A percentile compares a stretch with the other conserved stretches of the same genome.
These are phyloP conservation scores for Rhadina sibilatrix DNA, from an alignment of 2,113 vertebrate genomes.

Conservation along the genomic window DNA sequence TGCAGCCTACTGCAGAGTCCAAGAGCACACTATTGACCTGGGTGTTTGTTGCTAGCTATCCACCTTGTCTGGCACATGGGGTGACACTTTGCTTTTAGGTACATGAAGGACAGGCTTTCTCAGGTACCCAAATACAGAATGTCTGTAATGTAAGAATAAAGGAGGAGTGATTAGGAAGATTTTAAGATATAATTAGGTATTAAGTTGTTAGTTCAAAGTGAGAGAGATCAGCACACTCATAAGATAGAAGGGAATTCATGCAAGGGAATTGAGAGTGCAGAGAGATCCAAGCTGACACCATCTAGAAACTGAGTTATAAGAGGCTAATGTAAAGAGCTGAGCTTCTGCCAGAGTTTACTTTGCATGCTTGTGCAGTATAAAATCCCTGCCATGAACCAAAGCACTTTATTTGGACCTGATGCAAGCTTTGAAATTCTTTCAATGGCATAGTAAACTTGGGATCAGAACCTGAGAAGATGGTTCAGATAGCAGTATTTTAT, in stretches of 20 bases:
- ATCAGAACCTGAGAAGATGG: not conserved
- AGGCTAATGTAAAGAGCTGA: not conserved
- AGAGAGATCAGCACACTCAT: not conserved
- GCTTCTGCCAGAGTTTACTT: not conserved
- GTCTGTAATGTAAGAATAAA: not conserved
- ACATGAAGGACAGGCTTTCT: not conserved
- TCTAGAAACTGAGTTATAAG: not conserved
- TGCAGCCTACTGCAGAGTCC: not conserved
- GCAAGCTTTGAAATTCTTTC: not conserved
- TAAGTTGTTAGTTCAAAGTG: not conserved
- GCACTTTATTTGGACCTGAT: not conserved
- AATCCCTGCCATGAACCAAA: not conserved
- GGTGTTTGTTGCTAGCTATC: not conserved
- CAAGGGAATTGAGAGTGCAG: not conserved
- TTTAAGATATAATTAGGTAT: not conserved
- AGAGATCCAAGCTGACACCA: not conserved
- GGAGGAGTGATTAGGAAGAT: not conserved
- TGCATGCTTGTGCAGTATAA: not conserved
- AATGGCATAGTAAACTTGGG: not conserved
- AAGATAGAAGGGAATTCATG: not conserved
- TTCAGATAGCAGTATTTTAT: not conserved
- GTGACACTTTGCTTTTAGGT: not conserved
- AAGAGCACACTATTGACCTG: not conserved
- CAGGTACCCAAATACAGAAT: not conserved
- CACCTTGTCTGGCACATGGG: not conserved